Evolutionary conservation across 2,888 invertebrate species (phyloP), one percentile per base, ranked within the genome.

Genomic region (Hypsopygia costalis): DNA sequence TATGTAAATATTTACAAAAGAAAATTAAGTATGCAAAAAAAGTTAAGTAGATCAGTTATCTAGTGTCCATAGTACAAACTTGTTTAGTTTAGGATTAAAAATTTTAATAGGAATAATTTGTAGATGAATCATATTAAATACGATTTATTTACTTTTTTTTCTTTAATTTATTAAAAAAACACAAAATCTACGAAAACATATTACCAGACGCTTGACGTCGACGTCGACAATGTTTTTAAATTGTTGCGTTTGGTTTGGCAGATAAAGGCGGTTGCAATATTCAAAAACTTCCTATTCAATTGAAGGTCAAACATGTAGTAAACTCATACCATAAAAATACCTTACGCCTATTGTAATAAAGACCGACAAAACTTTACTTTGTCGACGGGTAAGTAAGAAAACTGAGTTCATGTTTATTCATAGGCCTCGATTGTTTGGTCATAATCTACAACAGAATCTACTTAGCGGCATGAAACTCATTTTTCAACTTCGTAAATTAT

Each of bases 401-500:
- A 62, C 58, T 58, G 58, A 58, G 60, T 66, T 69, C 60, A 73
- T 75, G 72, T 75, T 77, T 78, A 79, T 79, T 77, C 74, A 73
- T 69, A 69, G 66, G 53, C 51, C 59, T 60, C 58, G 61, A 74
- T 77, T 75, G 72, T 72, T 70, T 58, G 56, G 46, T 47, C 58
- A 59, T 68, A 73, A 78, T 77, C 75, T 69, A 68, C 65, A 66
- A 62, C 70, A 55, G 62, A 72, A 76, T 77, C 74, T 73, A 72
- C 67, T 69, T 66, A 68, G 58, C 66, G 59, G 65, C 66, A 72
- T 69, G 71, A 68, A 81, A 77, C 75, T 78, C 77, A 85, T 85
- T 85, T 82, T 85, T 85, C 80, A 83, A 80, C 73, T 78, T 81
- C 78, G 76, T 82, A 81, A 82, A 82, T 83, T 76, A 82, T 82